These are phyloP conservation scores for Sarcophaga carnaria DNA, from an alignment of 2,888 invertebrate genomes.

Conservation along the genomic window DNA sequence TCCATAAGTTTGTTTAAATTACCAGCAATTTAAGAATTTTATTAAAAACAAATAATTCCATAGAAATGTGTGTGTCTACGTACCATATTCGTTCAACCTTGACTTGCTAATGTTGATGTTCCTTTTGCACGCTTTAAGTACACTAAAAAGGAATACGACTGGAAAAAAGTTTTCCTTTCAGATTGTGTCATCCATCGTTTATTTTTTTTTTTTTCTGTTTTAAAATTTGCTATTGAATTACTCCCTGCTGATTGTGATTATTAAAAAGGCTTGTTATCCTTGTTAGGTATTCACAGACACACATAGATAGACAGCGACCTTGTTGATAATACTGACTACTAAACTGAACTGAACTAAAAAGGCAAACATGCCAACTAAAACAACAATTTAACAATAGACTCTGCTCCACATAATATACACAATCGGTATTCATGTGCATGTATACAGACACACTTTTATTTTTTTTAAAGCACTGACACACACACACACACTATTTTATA, in stretches of 20 bases:
- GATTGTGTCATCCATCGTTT: too few species aligned
- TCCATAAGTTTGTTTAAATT: too few species aligned
- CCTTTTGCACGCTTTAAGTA: too few species aligned
- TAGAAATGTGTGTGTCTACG: too few species aligned
- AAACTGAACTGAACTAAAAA: neutral
- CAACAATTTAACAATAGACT: constrained; percentile 4
- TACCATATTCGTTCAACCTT: too few species aligned
- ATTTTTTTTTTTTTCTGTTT: too few species aligned
- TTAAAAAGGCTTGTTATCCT: neutral
- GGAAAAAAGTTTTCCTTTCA: too few species aligned
- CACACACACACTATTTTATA: neutral
- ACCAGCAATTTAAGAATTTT: too few species aligned
- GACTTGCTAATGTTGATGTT: too few species aligned
- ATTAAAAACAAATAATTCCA: too few species aligned
- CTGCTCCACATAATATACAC: neutral
- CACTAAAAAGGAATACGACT: too few species aligned
- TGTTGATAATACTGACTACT: neutral
- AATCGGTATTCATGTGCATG: neutral
- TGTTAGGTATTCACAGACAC: neutral
- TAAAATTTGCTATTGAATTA: too few species aligned
- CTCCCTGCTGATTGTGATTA: neutral
- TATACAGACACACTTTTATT: neutral
- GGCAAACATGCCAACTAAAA: constrained; percentile 28
- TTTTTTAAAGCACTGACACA: neutral
- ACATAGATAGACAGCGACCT: neutral